Evolutionary conservation across 2,113 vertebrate genomes (phyloP), one percentile per base, ranked within the genome.

Genomic region (Poeciliopsis prolifica): DNA sequence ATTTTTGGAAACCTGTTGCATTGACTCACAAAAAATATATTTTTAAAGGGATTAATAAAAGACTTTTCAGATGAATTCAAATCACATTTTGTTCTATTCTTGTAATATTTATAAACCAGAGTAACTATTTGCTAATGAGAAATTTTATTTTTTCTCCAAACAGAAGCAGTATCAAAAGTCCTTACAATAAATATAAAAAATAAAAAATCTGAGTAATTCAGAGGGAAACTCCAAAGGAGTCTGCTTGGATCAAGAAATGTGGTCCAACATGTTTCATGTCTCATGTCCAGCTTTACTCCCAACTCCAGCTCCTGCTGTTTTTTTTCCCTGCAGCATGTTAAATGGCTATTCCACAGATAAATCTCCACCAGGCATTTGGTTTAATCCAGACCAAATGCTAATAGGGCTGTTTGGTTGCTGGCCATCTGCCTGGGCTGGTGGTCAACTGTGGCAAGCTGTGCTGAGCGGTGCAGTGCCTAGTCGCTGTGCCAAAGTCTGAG

Each of bases 311-410:
- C 82, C 64, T 75, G 61, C 70, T 22, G 61, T 75, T 77, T 54
- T 69, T 69, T 65, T 85, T 75, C 74, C 73, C 70, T 24, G 72
- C 69, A 70, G 51, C 44, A 70, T 58, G 48, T 86, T 86, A 62
- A 83, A 83, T 68, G 81, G 73, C 83, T 61, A 78, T 86, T 84
- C 85, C 81, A 82, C 66, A 83, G 74, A 86, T 70, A 65, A 74
- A 81, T 80, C 83, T 81, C 86, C 83, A 60, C 75, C 26, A 68
- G 78, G 86, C 81, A 82, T 91, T 85, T 85, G 82, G 82, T 92
- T 93, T 94, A 93, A 95, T 95, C 93, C 93, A 91, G 90, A 93
- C 92, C 92, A 93, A 94, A 93, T 94, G 92, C 92, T 95, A 94
- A 94, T 93, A 91, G 88, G 91, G 82, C 90, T 87, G 91, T 91